Percentiles rank a stretch among this genome's conserved stretches.
phyloP scores from a whole-genome alignment of 2,797 vertebrate genomes.

The Prunella strophiata region DNA sequence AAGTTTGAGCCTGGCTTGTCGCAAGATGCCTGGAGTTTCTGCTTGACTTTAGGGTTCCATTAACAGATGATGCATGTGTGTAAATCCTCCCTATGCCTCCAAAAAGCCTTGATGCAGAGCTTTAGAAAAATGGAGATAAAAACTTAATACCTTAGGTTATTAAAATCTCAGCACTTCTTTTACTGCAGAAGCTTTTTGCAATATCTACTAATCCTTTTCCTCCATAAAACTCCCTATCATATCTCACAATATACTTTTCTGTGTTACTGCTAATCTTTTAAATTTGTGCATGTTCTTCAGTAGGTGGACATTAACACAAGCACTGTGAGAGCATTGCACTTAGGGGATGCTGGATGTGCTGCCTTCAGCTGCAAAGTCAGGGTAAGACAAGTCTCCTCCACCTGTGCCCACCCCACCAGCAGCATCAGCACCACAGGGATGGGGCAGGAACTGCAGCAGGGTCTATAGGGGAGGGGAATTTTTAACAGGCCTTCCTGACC shows the following conservation, averaged over 20 bases:
- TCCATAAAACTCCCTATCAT: slow-evolving; percentile 25
- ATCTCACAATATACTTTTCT: slow-evolving; percentile 35
- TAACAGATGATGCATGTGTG: not conserved
- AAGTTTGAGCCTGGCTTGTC: not conserved
- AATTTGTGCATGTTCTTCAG: slow-evolving; percentile 12
- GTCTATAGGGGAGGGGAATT: not conserved
- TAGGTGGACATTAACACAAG: not conserved
- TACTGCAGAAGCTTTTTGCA: slow-evolving; percentile 26
- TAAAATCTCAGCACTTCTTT: slow-evolving; percentile 62
- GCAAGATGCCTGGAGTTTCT: not conserved
- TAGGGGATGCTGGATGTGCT: not conserved
- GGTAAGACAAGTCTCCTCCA: not conserved
- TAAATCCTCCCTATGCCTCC: slow-evolving; percentile 23
- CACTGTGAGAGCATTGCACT: not conserved
- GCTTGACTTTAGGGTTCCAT: not conserved
- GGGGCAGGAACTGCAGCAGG: not conserved
- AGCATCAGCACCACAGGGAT: not conserved
- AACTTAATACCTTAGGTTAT: slow-evolving; percentile 57
- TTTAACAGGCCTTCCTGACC: not conserved
- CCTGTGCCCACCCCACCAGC: accelerated
- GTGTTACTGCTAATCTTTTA: slow-evolving; percentile 50
- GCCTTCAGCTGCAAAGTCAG: not conserved
- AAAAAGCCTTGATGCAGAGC: slow-evolving; percentile 19
- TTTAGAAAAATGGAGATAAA: slow-evolving; percentile 44
- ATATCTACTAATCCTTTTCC: slow-evolving; percentile 59